phyloP scores from a whole-genome alignment of 2,113 vertebrate species.

The Bettongia penicillata region DNA sequence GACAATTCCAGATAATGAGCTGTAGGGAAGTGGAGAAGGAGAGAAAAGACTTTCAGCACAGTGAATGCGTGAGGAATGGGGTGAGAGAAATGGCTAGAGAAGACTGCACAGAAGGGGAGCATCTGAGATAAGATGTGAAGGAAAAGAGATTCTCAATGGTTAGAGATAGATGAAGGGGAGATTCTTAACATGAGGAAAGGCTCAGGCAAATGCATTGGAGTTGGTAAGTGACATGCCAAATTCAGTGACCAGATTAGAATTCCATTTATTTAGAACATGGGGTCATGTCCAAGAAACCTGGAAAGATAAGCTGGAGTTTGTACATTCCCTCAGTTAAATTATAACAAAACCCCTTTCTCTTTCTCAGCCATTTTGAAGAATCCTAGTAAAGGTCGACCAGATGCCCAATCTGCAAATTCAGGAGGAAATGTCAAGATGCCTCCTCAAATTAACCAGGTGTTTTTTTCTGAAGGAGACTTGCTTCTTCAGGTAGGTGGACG shows the following conservation, averaged over 20 bases:
- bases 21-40: neutral
- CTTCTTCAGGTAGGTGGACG: slow-evolving; percentile 85
- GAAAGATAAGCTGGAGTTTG: neutral
- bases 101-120: neutral
- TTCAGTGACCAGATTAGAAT: neutral
- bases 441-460: slow-evolving; percentile 75
- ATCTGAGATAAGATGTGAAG: neutral
- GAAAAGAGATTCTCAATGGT: neutral
- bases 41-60: neutral
- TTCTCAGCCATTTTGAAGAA: slow-evolving; percentile 82
- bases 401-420: slow-evolving; percentile 40
- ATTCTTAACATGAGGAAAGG: neutral
- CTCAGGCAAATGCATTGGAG: neutral
- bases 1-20: neutral
- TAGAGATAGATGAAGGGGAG: neutral
- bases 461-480: slow-evolving; percentile 87
- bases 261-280: neutral
- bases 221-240: neutral
- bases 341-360: neutral
- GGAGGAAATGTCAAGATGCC: slow-evolving; percentile 41
- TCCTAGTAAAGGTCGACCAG: slow-evolving; percentile 34
- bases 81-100: neutral
- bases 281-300: neutral
- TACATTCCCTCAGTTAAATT: neutral
- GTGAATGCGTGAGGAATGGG: no score